Conservation (phyloP, 2,888 invertebrate genomes). For the Lasiommata megera region DNA sequence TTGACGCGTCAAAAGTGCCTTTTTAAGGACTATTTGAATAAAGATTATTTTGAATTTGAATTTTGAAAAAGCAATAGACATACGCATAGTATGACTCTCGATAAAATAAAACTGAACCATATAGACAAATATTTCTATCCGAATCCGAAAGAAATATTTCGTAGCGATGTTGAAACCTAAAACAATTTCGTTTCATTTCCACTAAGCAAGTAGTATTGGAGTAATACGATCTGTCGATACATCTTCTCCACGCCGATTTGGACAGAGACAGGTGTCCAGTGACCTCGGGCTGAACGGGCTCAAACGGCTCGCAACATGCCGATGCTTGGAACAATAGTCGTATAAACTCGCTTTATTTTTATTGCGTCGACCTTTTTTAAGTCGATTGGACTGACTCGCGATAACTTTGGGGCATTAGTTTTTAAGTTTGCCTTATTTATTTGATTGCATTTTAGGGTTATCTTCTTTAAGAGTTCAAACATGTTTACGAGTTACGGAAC, state of each 20-base stretch:
- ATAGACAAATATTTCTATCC: constrained; percentile 1
- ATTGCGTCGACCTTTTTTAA: constrained; percentile 41
- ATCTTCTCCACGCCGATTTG: constrained; percentile 18
- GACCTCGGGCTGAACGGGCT: constrained; percentile 43
- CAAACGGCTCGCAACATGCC: constrained; percentile 34
- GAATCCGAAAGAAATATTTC: background rate
- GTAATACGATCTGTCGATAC: constrained; percentile 24
- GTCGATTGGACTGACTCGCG: constrained; percentile 30
- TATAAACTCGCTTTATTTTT: constrained; percentile 43
- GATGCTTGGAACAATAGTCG: constrained; percentile 23
- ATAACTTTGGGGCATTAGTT: constrained; percentile 24
- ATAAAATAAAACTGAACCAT: background rate
- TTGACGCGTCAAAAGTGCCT: no score
- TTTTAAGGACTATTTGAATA: no score
- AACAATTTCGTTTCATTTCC: constrained; percentile 19
- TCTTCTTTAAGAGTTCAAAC: constrained; percentile 5
- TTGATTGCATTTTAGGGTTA: constrained; percentile 18
- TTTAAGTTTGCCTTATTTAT: constrained; percentile 21
- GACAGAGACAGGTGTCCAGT: constrained; percentile 57
- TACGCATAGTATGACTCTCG: background rate
- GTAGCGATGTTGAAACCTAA: background rate
- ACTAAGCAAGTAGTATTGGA: constrained; percentile 17
- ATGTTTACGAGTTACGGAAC: constrained; percentile 1
- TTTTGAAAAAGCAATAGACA: no score
- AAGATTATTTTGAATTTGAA: no score